Conservation (phyloP, 2,888 invertebrate species). For the Clanis bilineata region DNA sequence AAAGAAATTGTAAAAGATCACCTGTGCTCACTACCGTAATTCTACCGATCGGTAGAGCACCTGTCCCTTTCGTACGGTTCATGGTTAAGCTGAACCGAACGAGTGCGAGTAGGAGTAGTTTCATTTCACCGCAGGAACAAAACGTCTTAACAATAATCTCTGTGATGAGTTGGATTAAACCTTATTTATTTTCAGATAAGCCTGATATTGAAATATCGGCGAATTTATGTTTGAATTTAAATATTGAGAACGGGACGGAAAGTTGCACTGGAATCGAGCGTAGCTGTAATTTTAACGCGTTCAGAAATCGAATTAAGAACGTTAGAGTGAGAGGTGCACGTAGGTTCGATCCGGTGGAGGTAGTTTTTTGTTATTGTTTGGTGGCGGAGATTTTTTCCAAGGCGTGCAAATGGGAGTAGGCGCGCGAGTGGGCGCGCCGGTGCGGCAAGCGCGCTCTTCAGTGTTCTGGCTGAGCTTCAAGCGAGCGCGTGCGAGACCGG, state of each 20-base stretch:
- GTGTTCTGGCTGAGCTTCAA: conserved; percentile 81
- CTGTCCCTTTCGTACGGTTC: conserved; percentile 80
- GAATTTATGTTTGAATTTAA: conserved; percentile 34
- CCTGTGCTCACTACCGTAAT: conserved; percentile 83
- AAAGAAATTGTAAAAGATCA: conserved; percentile 79
- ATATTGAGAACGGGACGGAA: conserved; percentile 71
- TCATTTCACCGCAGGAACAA: conserved; percentile 37
- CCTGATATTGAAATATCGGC: conserved; percentile 22
- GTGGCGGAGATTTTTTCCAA: conserved; percentile 76
- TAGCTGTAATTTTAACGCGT: conserved; percentile 78
- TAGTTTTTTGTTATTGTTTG: conserved; percentile 79
- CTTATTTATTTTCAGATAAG: conserved; percentile 27
- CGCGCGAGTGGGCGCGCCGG: conserved; percentile 80
- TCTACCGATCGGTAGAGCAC: conserved; percentile 76
- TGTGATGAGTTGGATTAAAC: conserved; percentile 31
- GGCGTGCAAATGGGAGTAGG: conserved; percentile 82
- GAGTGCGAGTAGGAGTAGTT: conserved; percentile 82
- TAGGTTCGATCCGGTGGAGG: conserved; percentile 67
- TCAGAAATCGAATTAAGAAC: conserved; percentile 80
- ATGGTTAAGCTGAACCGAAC: conserved; percentile 77
- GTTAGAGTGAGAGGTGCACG: conserved; percentile 78
- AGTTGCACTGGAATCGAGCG: conserved; percentile 74
- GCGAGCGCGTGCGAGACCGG: conserved; percentile 74
- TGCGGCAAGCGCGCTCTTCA: conserved; percentile 80
- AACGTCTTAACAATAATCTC: conserved; percentile 41